Conservation (phyloP, 2,113 vertebrate species). For the Megatriorchis doriae region DNA sequence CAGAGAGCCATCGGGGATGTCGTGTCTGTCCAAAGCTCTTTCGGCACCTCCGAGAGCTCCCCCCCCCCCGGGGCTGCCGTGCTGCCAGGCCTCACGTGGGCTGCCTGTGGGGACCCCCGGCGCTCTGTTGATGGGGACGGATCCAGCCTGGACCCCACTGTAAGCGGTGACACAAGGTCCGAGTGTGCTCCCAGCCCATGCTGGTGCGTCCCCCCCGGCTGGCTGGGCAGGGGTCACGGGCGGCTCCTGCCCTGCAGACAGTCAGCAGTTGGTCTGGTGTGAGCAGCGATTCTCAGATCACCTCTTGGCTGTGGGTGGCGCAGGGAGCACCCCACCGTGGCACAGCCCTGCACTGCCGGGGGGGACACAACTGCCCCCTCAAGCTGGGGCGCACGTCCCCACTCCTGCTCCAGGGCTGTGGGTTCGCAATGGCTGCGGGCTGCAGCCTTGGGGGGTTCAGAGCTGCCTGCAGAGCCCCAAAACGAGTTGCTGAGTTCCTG, state of each 20-base stretch:
- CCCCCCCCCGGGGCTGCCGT: fast-evolving
- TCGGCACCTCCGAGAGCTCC: conserved; percentile 30
- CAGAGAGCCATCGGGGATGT: conserved; percentile 89
- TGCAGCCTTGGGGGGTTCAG: not conserved
- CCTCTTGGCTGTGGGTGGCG: conserved; percentile 73
- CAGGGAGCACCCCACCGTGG: not conserved
- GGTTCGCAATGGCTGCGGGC: not conserved
- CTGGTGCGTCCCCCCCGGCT: fast-evolving
- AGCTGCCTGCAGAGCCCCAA: not conserved
- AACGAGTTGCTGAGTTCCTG: fast-evolving
- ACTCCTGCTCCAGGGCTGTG: not conserved
- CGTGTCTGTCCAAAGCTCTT: conserved; percentile 93
- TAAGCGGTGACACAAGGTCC: fast-evolving
- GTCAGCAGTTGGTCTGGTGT: conserved; percentile 77
- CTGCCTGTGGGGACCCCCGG: fast-evolving
- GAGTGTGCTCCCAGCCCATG: fast-evolving
- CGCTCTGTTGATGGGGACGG: fast-evolving
- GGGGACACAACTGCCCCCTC: fast-evolving
- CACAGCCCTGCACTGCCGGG: fast-evolving
- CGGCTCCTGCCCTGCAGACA: conserved; percentile 63
- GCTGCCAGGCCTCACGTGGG: not conserved
- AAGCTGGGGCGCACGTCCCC: fast-evolving
- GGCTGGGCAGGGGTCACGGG: not conserved
- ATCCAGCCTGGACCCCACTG: not conserved
- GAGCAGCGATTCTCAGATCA: conserved; percentile 71